Evolutionary conservation across 2,888 invertebrate genomes (phyloP).

Genomic region (Ethmia dodecea): DNA sequence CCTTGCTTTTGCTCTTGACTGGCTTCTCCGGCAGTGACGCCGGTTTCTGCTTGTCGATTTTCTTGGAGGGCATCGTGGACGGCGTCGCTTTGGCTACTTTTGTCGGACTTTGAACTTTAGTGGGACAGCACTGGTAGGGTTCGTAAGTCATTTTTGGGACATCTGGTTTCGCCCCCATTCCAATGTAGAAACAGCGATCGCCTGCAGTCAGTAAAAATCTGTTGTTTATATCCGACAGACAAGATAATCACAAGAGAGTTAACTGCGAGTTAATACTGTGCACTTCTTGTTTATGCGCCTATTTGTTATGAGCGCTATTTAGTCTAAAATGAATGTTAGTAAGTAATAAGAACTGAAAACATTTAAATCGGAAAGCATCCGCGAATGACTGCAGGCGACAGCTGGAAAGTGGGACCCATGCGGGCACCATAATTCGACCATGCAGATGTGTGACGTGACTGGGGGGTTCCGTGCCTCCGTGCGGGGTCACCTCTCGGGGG

Average conservation of each 20-base stretch:
- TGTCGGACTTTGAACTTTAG: conserved; percentile 86
- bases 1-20: conserved; percentile 68
- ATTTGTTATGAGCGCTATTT: conserved; percentile 60
- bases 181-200: conserved; percentile 98
- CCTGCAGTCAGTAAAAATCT: conserved; percentile 96
- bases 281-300: conserved; percentile 53
- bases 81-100: conserved; percentile 88
- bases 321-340: conserved; percentile 70
- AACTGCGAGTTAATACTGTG: conserved; percentile 68
- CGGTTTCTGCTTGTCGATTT: conserved; percentile 62
- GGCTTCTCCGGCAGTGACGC: conserved; percentile 48
- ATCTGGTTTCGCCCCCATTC: conserved; percentile 91
- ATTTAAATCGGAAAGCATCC: conserved; percentile 71
- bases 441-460: conserved; percentile 68
- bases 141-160: conserved; percentile 88
- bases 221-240: conserved; percentile 35
- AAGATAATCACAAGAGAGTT: conserved; percentile 41
- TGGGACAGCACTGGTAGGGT: conserved; percentile 96
- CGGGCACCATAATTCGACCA: conserved; percentile 62
- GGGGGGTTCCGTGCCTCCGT: conserved; percentile 52
- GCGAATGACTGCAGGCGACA: conserved; percentile 83
- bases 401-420: conserved; percentile 68
- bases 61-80: conserved; percentile 77
- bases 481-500: conserved; percentile 55
- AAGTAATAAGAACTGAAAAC: conserved; percentile 68